Percentiles rank a stretch among this genome's conserved stretches.
Conservation (phyloP, 2,888 invertebrate genomes). For the Lasioglossum villosulum region DNA sequence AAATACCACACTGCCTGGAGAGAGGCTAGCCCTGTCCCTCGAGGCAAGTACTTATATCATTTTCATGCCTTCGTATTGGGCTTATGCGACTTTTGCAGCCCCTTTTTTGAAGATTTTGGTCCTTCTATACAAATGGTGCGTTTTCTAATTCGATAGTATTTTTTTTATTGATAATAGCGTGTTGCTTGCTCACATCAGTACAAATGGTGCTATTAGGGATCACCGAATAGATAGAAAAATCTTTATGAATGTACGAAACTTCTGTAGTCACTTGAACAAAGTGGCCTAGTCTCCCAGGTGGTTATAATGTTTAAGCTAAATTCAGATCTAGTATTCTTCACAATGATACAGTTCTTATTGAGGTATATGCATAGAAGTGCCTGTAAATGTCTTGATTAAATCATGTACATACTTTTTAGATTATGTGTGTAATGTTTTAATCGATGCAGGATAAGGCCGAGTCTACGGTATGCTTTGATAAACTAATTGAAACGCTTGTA, state of each 20-base stretch:
- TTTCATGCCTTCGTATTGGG: constrained; percentile 79
- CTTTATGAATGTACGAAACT: constrained; percentile 28
- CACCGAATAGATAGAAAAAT: constrained; percentile 1
- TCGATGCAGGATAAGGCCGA: constrained; percentile 13
- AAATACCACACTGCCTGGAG: constrained; percentile 84
- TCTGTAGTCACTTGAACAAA: constrained; percentile 31
- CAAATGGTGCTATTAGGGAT: constrained; percentile 37
- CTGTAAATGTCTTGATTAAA: constrained; percentile 27
- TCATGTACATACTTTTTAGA: constrained; percentile 15
- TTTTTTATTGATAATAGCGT: constrained; percentile 66
- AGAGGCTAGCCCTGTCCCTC: constrained; percentile 84
- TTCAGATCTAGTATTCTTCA: constrained; percentile 19
- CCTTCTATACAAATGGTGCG: constrained; percentile 72
- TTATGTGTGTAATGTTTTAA: constrained; percentile 3
- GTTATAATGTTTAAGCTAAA: constrained; percentile 14
- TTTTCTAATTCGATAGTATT: constrained; percentile 64
- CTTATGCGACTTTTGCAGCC: constrained; percentile 80
- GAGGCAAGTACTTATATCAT: constrained; percentile 84
- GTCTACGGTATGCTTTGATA: constrained; percentile 28
- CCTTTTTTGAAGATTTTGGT: constrained; percentile 73
- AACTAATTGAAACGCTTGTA: constrained; percentile 8
- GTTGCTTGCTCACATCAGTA: constrained; percentile 59
- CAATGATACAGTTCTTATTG: constrained; percentile 11
- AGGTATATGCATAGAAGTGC: constrained; percentile 23
- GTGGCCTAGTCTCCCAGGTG: constrained; percentile 27